Base-by-base conservation (phyloP, 2,797 vertebrate species). In the Miichthys miiuy region DNA sequence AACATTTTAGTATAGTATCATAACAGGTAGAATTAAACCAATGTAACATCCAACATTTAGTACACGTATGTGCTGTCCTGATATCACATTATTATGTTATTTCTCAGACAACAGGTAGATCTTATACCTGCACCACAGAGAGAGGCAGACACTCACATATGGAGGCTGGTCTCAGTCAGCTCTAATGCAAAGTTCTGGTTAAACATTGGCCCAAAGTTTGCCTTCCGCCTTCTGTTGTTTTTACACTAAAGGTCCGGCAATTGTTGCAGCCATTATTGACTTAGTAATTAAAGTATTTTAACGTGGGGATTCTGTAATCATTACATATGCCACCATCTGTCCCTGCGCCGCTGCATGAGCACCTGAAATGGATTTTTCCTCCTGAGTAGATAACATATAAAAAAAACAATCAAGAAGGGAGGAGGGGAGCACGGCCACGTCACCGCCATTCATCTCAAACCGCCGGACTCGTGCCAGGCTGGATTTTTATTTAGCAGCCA, bases 241-340 rank as follows among this genome's bases (percentile, higher is more conserved):
- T 99, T 97, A 97, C 95, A 90, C 96, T 94, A 85, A 96, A 96
- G 97, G 89, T 95, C 96, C 88, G 83, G 95, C 95, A 94, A 96
- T 96, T 97, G 97, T 97, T 97, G 96, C 95, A 93, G 95, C 92
- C 96, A 95, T 96, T 99, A 98, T 99, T 99, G 97, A 99, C 98
- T 98, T 96, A 98, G 98, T 96, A 99, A 99, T 99, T 99, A 99
- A 99, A 99, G 97, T 96, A 97, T 99, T 97, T 98, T 97, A 97
- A 97, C 96, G 95, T 96, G 95, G 95, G 96, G 96, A 98, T 97
- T 98, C 97, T 97, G 97, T 98, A 98, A 98, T 99, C 97, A 98
- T 96, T 88, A 93, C 96, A 97, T 96, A 96, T 95, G 95, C 95
- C 95, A 88, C 98, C 98, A 99, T 99, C 98, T 99, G 98, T 96